Percentiles rank a stretch among this genome's conserved stretches.
These are phyloP conservation scores for Himalopsyche japonica DNA, from an alignment of 2,888 invertebrate genomes.

Conservation along the genomic window DNA sequence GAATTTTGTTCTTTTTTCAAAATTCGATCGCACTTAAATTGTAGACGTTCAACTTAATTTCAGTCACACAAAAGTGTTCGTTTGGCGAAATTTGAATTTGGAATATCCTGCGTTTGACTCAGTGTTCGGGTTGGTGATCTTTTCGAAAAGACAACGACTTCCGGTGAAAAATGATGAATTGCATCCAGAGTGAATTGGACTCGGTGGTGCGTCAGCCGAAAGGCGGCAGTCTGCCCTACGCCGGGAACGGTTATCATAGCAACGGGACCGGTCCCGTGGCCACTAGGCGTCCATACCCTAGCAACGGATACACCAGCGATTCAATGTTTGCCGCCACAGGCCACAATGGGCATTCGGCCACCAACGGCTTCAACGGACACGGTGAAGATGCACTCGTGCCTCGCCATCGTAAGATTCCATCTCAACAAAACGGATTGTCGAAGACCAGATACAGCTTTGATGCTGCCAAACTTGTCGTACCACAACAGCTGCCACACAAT, in stretches of 20 bases:
- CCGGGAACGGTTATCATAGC: neutral
- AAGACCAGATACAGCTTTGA: neutral
- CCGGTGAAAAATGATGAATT: conserved; percentile 14
- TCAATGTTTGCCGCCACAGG: conserved; percentile 2
- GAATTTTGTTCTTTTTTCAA: no score
- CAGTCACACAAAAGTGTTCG: no score
- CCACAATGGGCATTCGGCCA: neutral
- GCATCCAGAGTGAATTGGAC: conserved; percentile 17
- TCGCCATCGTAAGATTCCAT: neutral
- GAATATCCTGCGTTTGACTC: no score
- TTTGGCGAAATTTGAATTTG: no score
- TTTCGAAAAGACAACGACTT: neutral
- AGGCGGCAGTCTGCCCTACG: neutral
- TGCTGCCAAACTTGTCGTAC: neutral
- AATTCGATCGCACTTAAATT: no score
- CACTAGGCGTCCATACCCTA: neutral
- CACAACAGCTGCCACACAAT: conserved; percentile 5
- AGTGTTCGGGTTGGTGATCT: neutral
- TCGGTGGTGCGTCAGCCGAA: conserved; percentile 2
- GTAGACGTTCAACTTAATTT: no score
- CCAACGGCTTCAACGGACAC: neutral
- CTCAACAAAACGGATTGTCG: neutral
- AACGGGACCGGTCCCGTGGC: conserved; percentile 1
- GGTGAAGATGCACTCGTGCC: conserved; percentile 1
- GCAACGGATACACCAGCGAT: conserved; percentile 1